A percentile compares a stretch with the other conserved stretches of the same genome.
These are phyloP conservation scores for Ectemnius continuus DNA, from an alignment of 2,888 invertebrate species.

Conservation along the genomic window DNA sequence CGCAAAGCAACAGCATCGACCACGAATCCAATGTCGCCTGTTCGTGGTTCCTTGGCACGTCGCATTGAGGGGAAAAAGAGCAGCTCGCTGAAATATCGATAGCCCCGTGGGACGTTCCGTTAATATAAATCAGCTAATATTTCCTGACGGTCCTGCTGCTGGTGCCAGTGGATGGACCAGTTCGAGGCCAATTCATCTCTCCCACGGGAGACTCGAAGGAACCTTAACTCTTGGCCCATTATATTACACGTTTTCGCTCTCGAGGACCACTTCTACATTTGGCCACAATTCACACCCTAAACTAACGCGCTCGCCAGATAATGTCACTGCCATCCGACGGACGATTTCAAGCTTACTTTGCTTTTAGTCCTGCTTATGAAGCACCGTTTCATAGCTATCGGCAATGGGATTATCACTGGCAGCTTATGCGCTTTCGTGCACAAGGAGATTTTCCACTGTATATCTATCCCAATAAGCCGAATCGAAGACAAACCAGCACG, in stretches of 20 bases:
- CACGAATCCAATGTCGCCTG: background rate
- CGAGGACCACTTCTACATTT: slow-evolving; percentile 9
- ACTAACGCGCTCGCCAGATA: slow-evolving; percentile 1
- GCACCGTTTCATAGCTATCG: slow-evolving; percentile 1
- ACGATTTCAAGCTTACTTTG: slow-evolving; percentile 31
- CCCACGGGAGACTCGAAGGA: slow-evolving; percentile 15
- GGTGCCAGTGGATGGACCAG: background rate
- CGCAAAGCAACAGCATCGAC: background rate
- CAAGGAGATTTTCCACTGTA: no score
- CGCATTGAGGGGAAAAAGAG: background rate
- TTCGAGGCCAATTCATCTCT: background rate
- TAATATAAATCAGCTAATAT: slow-evolving; percentile 44
- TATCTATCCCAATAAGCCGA: no score
- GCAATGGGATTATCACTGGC: slow-evolving; percentile 19
- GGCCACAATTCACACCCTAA: background rate
- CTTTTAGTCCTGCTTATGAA: slow-evolving; percentile 20
- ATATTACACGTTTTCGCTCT: slow-evolving; percentile 54
- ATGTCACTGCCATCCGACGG: background rate
- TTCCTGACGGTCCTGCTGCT: slow-evolving; percentile 19
- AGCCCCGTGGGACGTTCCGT: slow-evolving; percentile 14
- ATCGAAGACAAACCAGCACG: no score
- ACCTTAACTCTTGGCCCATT: slow-evolving; percentile 30
- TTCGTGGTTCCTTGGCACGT: background rate
- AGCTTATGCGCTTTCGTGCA: no score
- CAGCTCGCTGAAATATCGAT: slow-evolving; percentile 17